Evolutionary conservation across 2,113 vertebrate species (phyloP), one percentile per base, ranked within the genome.

Genomic region (Eptatretus burgeri): DNA sequence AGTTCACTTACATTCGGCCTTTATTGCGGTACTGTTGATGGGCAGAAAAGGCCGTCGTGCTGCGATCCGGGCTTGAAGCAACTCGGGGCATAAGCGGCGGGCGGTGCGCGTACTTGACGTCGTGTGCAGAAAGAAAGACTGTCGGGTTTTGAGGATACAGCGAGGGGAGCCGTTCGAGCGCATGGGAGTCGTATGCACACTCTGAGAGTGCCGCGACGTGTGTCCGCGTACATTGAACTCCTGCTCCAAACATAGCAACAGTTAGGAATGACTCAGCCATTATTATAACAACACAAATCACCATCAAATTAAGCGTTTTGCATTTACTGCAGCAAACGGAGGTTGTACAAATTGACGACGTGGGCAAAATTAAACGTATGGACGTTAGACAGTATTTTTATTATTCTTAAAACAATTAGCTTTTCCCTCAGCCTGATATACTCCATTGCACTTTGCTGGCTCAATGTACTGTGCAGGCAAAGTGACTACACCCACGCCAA

Each of bases 81-180:
- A 81, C 72, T 94, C 87, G 13, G 81, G 80, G 74, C 88, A 96
- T 66, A 88, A 68, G 50, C 82, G 81, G n/a, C 91, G 79, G 11
- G 85, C 84, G 49, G 81, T 73, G 64, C 80, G 75, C 0, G 91
- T 91, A 71, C 87, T 71, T 63, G 76, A 77, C 62, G 82, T 86
- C 64, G 88, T 89, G 67, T 86, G 81, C 67, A 96, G 79, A 74
- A 79, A 93, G 70, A 96, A 96, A 41, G 91, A 88, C 77, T 96
- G 91, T 20, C 83, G 71, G 13, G 88, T 96, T 76, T 96, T 96
- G 77, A 93, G 85, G 1, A 88, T 85, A 65, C 88, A 91, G 72
- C 94, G 94, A 65, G 91, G 88, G 72, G 88, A 93, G 64, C 82
- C 81, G 52, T 82, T 77, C 75, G 85, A 85, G 60, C 85, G 74